Evolutionary conservation across 1,140 invertebrate genomes (phyloP).

Genomic region (Orchestia grillus): DNA sequence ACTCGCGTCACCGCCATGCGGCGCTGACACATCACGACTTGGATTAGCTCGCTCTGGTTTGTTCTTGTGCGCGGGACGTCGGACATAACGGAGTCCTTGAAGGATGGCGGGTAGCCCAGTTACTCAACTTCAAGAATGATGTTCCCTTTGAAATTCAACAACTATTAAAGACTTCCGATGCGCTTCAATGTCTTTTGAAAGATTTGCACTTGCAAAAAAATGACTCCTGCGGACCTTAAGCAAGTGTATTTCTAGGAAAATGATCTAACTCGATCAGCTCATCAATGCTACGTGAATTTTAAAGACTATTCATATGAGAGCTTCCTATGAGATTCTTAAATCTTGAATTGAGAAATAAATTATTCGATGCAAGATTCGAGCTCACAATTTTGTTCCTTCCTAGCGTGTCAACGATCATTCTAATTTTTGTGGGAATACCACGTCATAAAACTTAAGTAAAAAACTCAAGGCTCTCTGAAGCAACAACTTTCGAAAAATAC

Average conservation of each 20-base stretch:
- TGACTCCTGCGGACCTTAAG: neutral
- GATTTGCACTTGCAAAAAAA: neutral
- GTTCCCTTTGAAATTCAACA: neutral
- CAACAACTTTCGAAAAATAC: neutral
- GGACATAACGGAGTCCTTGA: neutral
- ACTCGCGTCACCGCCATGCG: neutral
- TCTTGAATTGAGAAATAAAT: neutral
- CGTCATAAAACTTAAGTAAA: neutral
- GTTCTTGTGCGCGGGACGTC: neutral
- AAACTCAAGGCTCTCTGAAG: neutral
- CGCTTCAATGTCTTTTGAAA: neutral
- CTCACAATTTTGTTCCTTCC: neutral
- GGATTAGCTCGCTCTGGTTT: neutral
- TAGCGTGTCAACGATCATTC: neutral
- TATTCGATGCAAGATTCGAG: neutral
- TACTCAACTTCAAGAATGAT: neutral
- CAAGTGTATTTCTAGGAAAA: too few relatives aligned
- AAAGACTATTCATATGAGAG: neutral
- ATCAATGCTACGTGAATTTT: neutral
- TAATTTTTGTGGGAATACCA: neutral
- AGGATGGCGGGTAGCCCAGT: neutral
- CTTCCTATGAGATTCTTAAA: too few relatives aligned
- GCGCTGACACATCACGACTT: neutral
- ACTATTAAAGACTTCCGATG: neutral
- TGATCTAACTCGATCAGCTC: too few relatives aligned